phyloP scores from a whole-genome alignment of 2,113 vertebrate species.

The Talpa occidentalis region DNA sequence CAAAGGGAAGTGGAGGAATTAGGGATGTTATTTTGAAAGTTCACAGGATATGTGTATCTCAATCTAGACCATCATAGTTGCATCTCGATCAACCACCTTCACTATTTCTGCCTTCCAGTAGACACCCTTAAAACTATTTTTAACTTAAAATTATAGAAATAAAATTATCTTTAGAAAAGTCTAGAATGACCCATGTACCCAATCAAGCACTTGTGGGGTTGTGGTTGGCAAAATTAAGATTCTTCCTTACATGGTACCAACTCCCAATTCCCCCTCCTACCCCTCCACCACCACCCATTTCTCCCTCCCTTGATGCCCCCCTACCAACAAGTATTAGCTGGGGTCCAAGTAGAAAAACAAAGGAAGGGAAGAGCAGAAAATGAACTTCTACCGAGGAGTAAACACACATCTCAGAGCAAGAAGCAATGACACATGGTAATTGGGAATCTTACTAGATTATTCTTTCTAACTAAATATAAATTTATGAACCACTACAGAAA shows the following conservation, averaged over 20 bases:
- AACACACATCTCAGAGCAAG: neutral
- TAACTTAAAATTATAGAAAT: neutral
- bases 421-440: neutral
- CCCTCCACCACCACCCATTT: neutral
- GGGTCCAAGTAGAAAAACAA: neutral
- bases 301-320: no score
- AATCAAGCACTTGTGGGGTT: neutral
- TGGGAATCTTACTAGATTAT: slow-evolving; percentile 6
- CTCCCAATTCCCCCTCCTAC: neutral
- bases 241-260: neutral
- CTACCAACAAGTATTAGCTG: neutral
- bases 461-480: neutral
- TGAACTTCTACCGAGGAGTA: neutral
- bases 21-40: neutral
- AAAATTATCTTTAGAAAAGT: neutral
- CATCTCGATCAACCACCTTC: neutral
- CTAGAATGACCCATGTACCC: neutral
- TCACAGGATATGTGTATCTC: neutral
- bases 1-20: neutral
- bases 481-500: slow-evolving; percentile 3
- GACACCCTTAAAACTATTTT: neutral
- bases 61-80: neutral
- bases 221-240: neutral
- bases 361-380: neutral
- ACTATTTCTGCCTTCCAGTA: neutral